Evolutionary conservation across 1,140 invertebrate species (phyloP).

Genomic region (Tigriopus japonicus): DNA sequence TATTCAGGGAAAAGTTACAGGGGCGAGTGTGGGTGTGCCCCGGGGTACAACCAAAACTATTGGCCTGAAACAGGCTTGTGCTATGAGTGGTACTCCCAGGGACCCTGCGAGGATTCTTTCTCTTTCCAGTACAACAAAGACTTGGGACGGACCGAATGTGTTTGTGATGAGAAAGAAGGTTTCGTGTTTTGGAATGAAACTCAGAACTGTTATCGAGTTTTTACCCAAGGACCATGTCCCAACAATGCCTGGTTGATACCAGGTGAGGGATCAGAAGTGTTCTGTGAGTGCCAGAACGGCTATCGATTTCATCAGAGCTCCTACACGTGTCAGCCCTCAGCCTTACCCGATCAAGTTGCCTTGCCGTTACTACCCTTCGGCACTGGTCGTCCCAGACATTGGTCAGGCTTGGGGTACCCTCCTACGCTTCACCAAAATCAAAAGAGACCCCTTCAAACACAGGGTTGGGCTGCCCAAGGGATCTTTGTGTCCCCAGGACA

Average conservation of each 20-base stretch:
- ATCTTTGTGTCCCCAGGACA: no score
- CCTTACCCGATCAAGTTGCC: no score
- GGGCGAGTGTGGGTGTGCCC: constrained; percentile 19
- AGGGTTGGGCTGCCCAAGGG: no score
- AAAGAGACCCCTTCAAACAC: no score
- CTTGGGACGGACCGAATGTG: not conserved
- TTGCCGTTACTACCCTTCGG: no score
- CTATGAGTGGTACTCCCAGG: constrained; percentile 17
- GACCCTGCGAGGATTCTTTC: constrained; percentile 16
- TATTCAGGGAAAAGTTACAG: constrained; percentile 9
- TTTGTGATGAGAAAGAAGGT: not conserved
- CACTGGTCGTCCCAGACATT: no score
- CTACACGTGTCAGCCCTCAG: not conserved
- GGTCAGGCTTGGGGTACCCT: no score
- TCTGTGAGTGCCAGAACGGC: constrained; percentile 7
- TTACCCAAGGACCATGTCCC: constrained; percentile 21
- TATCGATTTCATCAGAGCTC: not conserved
- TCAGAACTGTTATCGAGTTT: constrained; percentile 21
- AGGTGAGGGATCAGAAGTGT: not conserved
- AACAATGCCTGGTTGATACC: constrained; percentile 9
- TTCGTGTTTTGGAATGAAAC: constrained; percentile 20
- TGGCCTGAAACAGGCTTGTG: constrained; percentile 16
- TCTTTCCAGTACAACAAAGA: constrained; percentile 15
- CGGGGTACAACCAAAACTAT: constrained; percentile 19
- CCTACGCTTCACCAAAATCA: no score